A percentile compares a stretch with the other conserved stretches of the same genome.
These are phyloP conservation scores for Danaus plexippus DNA, from an alignment of 1,140 invertebrate species.

Conservation along the genomic window DNA sequence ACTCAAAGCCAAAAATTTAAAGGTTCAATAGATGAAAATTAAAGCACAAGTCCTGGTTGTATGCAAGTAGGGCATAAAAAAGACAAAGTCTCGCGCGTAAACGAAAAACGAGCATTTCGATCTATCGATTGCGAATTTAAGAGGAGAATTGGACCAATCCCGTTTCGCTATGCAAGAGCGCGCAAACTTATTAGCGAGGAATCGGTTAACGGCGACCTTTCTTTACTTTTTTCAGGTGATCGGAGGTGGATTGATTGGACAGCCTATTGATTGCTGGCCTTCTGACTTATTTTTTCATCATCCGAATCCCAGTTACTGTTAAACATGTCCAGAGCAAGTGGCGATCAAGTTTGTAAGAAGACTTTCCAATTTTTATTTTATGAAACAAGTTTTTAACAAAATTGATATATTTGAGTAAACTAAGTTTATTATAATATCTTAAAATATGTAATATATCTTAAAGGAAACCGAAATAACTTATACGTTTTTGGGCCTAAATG, in stretches of 20 bases:
- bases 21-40: too few relatives aligned
- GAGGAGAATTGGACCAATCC: constrained; percentile 54
- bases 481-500: too few relatives aligned
- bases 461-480: too few relatives aligned
- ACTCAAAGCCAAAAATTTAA: too few relatives aligned
- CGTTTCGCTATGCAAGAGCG: constrained; percentile 54
- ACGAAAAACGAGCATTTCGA: constrained; percentile 35
- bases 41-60: too few relatives aligned
- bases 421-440: too few relatives aligned
- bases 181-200: constrained; percentile 60
- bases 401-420: too few relatives aligned
- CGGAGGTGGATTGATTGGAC: constrained; percentile 45
- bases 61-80: constrained; percentile 23
- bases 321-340: too few relatives aligned
- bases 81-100: constrained; percentile 18
- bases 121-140: constrained; percentile 54
- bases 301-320: not conserved
- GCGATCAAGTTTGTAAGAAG: too few relatives aligned
- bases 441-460: too few relatives aligned
- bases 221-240: constrained; percentile 52
- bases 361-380: too few relatives aligned
- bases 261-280: constrained; percentile 38
- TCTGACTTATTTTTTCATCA: constrained; percentile 38
- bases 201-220: constrained; percentile 43
- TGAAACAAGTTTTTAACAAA: too few relatives aligned